Evolutionary conservation across 2,888 invertebrate species (phyloP), one percentile per base, ranked within the genome.

Genomic region (Crocallis elinguaria): DNA sequence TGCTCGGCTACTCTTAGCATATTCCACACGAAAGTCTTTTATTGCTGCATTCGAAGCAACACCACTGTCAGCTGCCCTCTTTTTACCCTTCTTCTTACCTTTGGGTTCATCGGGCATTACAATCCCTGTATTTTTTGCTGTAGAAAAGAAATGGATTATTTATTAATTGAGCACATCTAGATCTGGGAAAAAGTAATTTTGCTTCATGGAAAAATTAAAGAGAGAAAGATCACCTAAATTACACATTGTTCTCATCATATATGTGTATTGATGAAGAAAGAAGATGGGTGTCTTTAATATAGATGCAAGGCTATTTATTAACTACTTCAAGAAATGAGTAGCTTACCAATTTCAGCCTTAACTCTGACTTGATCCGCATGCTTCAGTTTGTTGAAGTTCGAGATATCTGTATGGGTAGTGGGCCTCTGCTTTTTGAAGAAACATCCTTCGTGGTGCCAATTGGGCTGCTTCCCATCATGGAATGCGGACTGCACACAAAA

Each of bases 391-490:
- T 96, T 95, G 74, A 94, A 96, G 73, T 96, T 93, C 9, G 93
- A 95, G 68, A 99, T 96, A 57, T 98, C 98, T 21, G 94, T 94
- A 0, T 93, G 92, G 16, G 93, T 92, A 50, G 93, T 91, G 0
- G 97, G 97, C 1, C 95, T 93, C 66, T 96, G 96, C 75, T 96
- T 96, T 12, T 87, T 86, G 76, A 98, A 98, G 81, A 99, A 98
- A 77, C 99, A 99, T 0, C 92, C 87, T 54, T 94, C 93, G 86
- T 99, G 98, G 76, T 95, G 96, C 98, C 98, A 99, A 69, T 95
- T 94, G 0, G 97, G 94, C 66, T 94, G 93, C 80, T 95, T 97
- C 0, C 97, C 96, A 93, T 98, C 98, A 84, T 95, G 95, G 75
- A 95, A 94, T 0, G 96, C 94, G 9, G 97, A 97, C 97, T 98